Base-by-base conservation (phyloP, 2,797 vertebrate genomes). In the Acropternis orthonyx region DNA sequence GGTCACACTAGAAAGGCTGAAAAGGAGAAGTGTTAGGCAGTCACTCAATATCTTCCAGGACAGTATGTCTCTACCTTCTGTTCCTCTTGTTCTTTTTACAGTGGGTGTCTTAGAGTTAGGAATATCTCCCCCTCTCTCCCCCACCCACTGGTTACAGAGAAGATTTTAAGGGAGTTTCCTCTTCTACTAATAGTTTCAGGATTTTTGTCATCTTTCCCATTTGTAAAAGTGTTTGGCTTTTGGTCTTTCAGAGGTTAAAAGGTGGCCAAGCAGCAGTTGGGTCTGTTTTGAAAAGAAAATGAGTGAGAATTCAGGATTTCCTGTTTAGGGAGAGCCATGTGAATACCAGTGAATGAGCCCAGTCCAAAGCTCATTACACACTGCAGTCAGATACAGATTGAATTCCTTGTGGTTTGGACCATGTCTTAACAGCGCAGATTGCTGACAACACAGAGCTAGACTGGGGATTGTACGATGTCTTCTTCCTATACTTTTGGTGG, bases 201-300 rank as follows among this genome's bases (percentile, higher is more conserved):
- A 83, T 82, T 92, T 93, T 86, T 93, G 82, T 88, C 24, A 55
- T 55, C 12, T 66, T 59, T 89, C 39, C n/a, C 37, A n/a, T 32
- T 89, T 76, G 11, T 59, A 46, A 69, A 89, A 86, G 39, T 46
- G 14, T 88, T 85, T 85, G 71, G 14, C 26, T 76, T 94, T 91
- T 79, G 59, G 72, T 84, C 39, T 75, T 91, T 66, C 32, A 56
- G 79, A 95, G 83, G 75, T 93, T 95, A 77, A 89, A 93, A 95
- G 79, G 84, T 94, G 78, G 67, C 59, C 46, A 80, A 58, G 75
- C 87, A 93, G 75, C 58, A 87, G 78, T 76, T 59, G 44, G 32
- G 72, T 88, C 54, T 79, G 32, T 80, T 94, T 89, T 85, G 37
- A 56, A 91, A 88, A 71, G 58, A 89, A 28, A 69, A 23, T 74